Base-by-base conservation (phyloP, 2,888 invertebrate species). In the Drosophila leonis region DNA sequence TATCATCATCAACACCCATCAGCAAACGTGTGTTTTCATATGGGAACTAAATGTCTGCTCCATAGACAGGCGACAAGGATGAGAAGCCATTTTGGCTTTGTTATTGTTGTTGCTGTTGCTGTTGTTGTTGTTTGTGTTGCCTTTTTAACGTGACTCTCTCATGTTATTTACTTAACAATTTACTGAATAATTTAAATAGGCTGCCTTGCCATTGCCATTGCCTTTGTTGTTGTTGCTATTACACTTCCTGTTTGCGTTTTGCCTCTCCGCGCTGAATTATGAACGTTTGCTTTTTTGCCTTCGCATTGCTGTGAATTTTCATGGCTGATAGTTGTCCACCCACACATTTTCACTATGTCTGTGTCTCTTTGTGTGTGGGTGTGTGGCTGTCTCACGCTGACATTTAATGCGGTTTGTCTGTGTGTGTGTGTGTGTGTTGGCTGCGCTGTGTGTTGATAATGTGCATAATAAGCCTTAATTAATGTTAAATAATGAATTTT, bases 401-500 rank as follows among this genome's bases (percentile, higher is more conserved):
- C 82, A 84, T 82, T 82, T 75, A 82, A 82, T 83, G 80, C 72
- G 82, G 77, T 73, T 61, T 48, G 52, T 35, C 39, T 35, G 37
- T 62, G 65, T 61, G 41, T 48, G 67, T 61, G 51, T 49, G 27
- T 44, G 64, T 55, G 56, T 51, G 55, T 15, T 41, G 33, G 51
- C 52, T 24, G 44, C 57, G 33, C 61, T 75, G 51, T 80, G 86
- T 88, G 86, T 86, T 88, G 78, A 83, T 84, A 90, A 89, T 84
- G 86, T 80, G 82, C 79, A 79, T 89, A 89, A 89, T 90, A 83
- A 84, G 86, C 78, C 82, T 83, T 88, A 90, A 90, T 90, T 90
- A 89, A 90, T 90, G 90, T 80, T 90, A 85, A 90, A 89, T 89
- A 87, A 90, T 90, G 79, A 88, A 90, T 90, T 82, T 87, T 80